Conservation (phyloP, 1,140 invertebrate genomes). For the Eubasilissa regina region DNA sequence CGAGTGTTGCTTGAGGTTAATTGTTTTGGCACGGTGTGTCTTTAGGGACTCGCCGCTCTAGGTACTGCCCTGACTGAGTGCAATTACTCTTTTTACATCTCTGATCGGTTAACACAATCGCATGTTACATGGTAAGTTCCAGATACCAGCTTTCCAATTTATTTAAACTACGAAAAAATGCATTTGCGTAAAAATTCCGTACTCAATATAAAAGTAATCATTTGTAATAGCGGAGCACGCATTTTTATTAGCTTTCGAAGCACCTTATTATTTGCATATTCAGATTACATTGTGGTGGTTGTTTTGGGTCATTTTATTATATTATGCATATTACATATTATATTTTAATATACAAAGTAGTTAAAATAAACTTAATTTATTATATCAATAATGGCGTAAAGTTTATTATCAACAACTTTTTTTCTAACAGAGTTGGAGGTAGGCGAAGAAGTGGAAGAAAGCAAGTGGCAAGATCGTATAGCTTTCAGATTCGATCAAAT, state of each 20-base stretch:
- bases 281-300: conserved; percentile 52
- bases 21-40: conserved; percentile 54
- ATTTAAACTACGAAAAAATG: conserved; percentile 17
- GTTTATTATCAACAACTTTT: conserved; percentile 21
- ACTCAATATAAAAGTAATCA: conserved; percentile 56
- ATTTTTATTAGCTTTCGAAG: conserved; percentile 51
- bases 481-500: conserved; percentile 89
- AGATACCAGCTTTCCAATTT: conserved; percentile 43
- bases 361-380: conserved; percentile 24
- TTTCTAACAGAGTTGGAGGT: conserved; percentile 68
- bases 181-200: conserved; percentile 32
- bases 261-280: conserved; percentile 54
- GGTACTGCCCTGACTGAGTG: conserved; percentile 39
- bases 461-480: conserved; percentile 89
- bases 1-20: conserved; percentile 27
- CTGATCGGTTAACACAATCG: conserved; percentile 54
- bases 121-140: conserved; percentile 58
- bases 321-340: conserved; percentile 23
- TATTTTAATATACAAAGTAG: conserved; percentile 18
- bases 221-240: conserved; percentile 55
- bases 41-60: conserved; percentile 51
- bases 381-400: conserved; percentile 10
- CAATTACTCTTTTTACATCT: conserved; percentile 54
- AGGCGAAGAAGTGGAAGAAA: conserved; percentile 76
- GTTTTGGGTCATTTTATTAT: conserved; percentile 45